These are phyloP conservation scores for Epizoanthus scotinus DNA, from an alignment of 92 coral and sea anemone species.

Conservation along the genomic window DNA sequence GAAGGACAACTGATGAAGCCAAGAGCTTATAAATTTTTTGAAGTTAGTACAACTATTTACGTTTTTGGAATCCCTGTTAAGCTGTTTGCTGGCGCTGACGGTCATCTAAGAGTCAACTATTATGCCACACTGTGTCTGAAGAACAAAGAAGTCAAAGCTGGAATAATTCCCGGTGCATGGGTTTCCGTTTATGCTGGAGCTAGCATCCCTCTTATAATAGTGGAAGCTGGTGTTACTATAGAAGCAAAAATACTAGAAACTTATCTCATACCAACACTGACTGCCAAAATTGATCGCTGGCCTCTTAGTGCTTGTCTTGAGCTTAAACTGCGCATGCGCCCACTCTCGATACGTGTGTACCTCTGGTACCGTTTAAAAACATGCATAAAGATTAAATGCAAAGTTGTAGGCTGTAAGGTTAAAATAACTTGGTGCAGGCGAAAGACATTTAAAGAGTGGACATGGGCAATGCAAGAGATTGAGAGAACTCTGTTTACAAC, in stretches of 20 bases:
- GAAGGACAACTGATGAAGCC: conserved; percentile 34
- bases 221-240: conserved; percentile 86
- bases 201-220: conserved; percentile 62
- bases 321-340: conserved; percentile 86
- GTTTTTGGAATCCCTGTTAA: conserved; percentile 82
- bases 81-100: conserved; percentile 75
- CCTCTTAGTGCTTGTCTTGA: conserved; percentile 91
- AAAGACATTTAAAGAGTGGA: conserved; percentile 86
- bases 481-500: conserved; percentile 74
- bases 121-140: conserved; percentile 53
- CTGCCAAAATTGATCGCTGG: conserved; percentile 85
- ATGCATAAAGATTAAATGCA: conserved; percentile 68
- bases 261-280: conserved; percentile 81
- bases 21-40: conserved; percentile 43
- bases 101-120: conserved; percentile 67
- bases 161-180: conserved; percentile 91
- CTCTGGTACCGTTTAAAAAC: conserved; percentile 87
- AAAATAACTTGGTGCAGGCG: conserved; percentile 75
- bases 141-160: conserved; percentile 73
- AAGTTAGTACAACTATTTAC: conserved; percentile 41
- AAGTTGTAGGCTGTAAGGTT: conserved; percentile 60
- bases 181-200: conserved; percentile 86
- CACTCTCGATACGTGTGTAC: conserved; percentile 84
- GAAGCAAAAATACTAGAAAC: conserved; percentile 87
- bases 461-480: conserved; percentile 86